Evolutionary conservation across 2,797 vertebrate species (phyloP), one percentile per base, ranked within the genome.

Genomic region (Champsocephalus esox): DNA sequence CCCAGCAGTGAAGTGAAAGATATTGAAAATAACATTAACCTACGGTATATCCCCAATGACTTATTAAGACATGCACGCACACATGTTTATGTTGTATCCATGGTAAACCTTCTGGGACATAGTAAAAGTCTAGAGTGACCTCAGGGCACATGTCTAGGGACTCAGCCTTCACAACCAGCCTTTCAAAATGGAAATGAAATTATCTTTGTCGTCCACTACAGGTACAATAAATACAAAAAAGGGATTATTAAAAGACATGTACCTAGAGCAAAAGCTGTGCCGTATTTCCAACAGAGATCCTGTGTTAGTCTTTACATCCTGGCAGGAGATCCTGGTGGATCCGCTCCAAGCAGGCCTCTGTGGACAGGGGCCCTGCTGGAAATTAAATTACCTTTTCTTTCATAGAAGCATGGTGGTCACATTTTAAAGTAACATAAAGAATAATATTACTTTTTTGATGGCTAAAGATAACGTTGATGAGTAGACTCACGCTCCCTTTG

Each of bases 381-480:
- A 94, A 94, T 94, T 94, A 71, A 94, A 93, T 94, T 92, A 94
- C 77, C 67, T 68, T 63, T 86, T 77, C 84, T 91, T 28, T 76
- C 82, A 87, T 77, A 87, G 75, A 59, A 78, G 71, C 84, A 85
- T 66, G 69, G 83, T 91, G 86, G 86, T 89, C 89, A 89, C 70
- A 66, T 91, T 77, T 70, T 60, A 79, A 79, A 72, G 88, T 79
- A 79, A 79, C 79, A 82, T 21, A 28, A 77, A 77, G 52, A 85
- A 81, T 79, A 88, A 88, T 82, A 87, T 88, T 82, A 81, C 67
- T 80, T 86, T 82, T 84, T 64, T 74, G 87, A 92, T 88, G 55
- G 48, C 62, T 73, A 52, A 75, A 90, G 79, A 89, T 91, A 91
- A 81, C 66, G 80, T 76, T 80, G 79, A 83, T 83, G 70, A 87